Evolutionary conservation across 1,140 invertebrate species (phyloP).

Genomic region (Scylla paramamosain): DNA sequence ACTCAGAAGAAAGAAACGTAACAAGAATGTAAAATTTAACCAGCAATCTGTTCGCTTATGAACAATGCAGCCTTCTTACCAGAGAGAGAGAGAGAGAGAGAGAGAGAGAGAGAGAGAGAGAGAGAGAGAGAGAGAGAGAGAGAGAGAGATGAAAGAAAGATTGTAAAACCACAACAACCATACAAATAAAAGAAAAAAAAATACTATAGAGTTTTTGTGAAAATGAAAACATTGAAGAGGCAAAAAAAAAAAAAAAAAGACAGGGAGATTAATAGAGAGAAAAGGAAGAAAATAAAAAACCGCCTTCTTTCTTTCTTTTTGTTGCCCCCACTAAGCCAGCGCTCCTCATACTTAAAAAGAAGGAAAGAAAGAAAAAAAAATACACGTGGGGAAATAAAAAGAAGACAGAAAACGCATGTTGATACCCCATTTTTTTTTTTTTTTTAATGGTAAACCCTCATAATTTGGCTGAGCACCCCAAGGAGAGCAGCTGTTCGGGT

Average conservation of each 20-base stretch:
- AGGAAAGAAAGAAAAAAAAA: background rate
- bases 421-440: no score
- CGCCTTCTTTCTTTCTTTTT: no score
- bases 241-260: background rate
- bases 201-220: no score
- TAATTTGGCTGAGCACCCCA: no score
- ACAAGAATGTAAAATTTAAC: background rate
- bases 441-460: no score
- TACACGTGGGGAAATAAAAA: background rate
- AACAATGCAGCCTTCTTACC: background rate
- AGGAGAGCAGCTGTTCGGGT: no score
- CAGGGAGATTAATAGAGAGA: background rate
- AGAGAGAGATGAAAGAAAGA: no score
- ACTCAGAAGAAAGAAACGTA: background rate
- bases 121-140: no score
- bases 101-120: background rate
- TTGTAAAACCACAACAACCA: no score
- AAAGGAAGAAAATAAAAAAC: background rate
- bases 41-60: background rate
- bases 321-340: no score
- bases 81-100: conserved; percentile 20
- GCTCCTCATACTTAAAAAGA: background rate
- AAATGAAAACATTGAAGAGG: no score
- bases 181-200: no score
- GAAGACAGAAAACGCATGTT: background rate